Percentiles rank a stretch among this genome's conserved stretches.
phyloP scores from a whole-genome alignment of 2,797 vertebrate genomes.

The Epinephelus awoara region DNA sequence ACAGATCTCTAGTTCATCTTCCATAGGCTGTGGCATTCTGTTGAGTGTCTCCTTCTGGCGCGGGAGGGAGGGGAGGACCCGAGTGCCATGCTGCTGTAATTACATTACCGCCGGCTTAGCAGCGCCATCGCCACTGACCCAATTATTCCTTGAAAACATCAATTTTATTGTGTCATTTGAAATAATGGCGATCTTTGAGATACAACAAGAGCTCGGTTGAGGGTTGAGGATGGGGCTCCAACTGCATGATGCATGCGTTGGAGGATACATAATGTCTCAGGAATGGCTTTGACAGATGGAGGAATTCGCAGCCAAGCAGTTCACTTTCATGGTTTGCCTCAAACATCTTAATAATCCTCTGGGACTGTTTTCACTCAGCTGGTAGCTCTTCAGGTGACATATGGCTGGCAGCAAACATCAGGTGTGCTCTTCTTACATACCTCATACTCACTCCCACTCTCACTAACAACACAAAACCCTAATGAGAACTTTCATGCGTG shows the following conservation, averaged over 20 bases:
- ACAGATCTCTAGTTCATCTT: slow-evolving; percentile 77
- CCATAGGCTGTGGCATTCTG: slow-evolving; percentile 57
- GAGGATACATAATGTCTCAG: slow-evolving; percentile 55
- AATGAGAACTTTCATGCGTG: slow-evolving; percentile 23
- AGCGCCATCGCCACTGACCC: slow-evolving; percentile 63
- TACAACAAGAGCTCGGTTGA: slow-evolving; percentile 63
- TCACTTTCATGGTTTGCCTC: slow-evolving; percentile 44
- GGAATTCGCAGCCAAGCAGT: slow-evolving; percentile 34
- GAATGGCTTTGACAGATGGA: slow-evolving; percentile 62
- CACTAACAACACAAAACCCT: slow-evolving; percentile 16
- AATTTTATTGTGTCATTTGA: slow-evolving; percentile 67
- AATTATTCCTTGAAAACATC: slow-evolving; percentile 71
- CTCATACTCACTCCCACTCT: slow-evolving; percentile 10
- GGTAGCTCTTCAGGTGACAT: slow-evolving; percentile 42
- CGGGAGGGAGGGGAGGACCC: slow-evolving; percentile 42
- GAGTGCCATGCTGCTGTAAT: slow-evolving; percentile 70
- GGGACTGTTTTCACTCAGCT: slow-evolving; percentile 41
- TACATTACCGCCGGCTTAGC: slow-evolving; percentile 72
- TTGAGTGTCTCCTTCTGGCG: slow-evolving; percentile 60
- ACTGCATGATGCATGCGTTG: slow-evolving; percentile 14
- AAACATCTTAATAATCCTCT: slow-evolving; percentile 40
- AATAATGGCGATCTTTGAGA: slow-evolving; percentile 76
- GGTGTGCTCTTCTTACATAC: slow-evolving; percentile 31
- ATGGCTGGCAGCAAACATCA: slow-evolving; percentile 38
- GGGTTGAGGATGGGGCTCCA: slow-evolving; percentile 1